Base-by-base conservation (phyloP, 1,140 invertebrate species). In the Apocrypta bakeri region DNA sequence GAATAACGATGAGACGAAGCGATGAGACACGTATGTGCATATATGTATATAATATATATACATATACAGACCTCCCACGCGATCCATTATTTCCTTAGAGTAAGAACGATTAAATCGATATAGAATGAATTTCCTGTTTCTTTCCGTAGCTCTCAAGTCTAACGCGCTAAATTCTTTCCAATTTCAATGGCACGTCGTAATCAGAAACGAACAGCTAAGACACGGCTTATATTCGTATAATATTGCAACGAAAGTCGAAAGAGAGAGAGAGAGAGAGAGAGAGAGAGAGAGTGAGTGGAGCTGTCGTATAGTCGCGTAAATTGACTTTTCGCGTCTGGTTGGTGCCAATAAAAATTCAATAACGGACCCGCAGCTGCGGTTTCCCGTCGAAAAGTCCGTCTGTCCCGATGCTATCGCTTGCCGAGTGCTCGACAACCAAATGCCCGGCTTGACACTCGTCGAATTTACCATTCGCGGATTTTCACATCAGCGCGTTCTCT, bases 271-370 rank as follows among this genome's bases (percentile, higher is more conserved):
- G 48, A n/a, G 17, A 56, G 61, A 78, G 25, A 77, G 80, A 84
- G 84, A 42, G 48, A 56, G 48, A n/a, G 17, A 56, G 61, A 78
- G 25, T 74, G 80, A 84, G 84, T 29, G 68, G 8, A 37, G 66
- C 66, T 69, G 27, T 3, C 8, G 83, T 79, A 72, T 81, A 84
- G 81, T 83, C 78, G 83, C 82, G 87, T 88, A 90, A 89, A 90
- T 91, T 90, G 89, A 87, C 80, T 86, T 77, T 42, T 64, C 6
- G 82, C 87, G 82, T 84, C 87, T 85, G 86, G 88, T 9, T 37
- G 33, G 84, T 86, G 85, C 87, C 87, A 90, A 90, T 90, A 90
- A 91, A 91, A 90, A 90, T 90, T 90, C 89, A 90, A 89, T 89
- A 88, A 88, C 87, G 79, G 78, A 84, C 75, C 63, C n/a, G n/a